These are phyloP conservation scores for Lasioglossum leucozonium DNA, from an alignment of 2,888 invertebrate genomes.

Conservation along the genomic window DNA sequence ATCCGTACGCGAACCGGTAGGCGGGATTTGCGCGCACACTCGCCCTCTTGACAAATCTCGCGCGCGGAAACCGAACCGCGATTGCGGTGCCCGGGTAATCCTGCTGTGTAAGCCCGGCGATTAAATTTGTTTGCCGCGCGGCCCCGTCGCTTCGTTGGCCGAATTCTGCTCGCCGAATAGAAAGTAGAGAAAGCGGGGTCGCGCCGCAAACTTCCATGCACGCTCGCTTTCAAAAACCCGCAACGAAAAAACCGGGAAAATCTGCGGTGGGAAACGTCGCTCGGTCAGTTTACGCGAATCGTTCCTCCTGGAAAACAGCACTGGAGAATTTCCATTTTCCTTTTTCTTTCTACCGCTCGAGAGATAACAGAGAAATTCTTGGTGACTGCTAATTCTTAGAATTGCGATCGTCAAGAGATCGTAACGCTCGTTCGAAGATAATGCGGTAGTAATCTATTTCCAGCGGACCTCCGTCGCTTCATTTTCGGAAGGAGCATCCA, in stretches of 20 bases:
- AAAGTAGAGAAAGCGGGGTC: not conserved
- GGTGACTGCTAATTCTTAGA: not conserved
- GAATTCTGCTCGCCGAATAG: constrained; percentile 31
- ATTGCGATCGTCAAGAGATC: not conserved
- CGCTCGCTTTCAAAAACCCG: not conserved
- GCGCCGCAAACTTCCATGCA: not conserved
- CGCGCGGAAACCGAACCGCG: constrained; percentile 53
- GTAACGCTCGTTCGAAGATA: not conserved
- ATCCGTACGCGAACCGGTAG: constrained; percentile 27
- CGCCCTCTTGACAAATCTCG: constrained; percentile 49
- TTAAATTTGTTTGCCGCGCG: constrained; percentile 66
- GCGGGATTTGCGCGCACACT: constrained; percentile 34
- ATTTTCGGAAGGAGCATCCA: not conserved
- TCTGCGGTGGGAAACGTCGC: not conserved
- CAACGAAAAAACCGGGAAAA: not conserved
- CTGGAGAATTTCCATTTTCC: too few relatives aligned
- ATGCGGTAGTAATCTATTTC: not conserved
- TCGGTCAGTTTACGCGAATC: not conserved
- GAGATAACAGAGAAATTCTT: too few relatives aligned
- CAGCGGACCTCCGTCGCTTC: not conserved
- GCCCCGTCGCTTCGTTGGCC: constrained; percentile 23
- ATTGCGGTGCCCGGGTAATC: constrained; percentile 57
- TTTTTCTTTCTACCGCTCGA: too few relatives aligned
- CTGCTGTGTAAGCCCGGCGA: constrained; percentile 56
- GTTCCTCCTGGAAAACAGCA: too few relatives aligned